Percentiles rank a stretch among this genome's conserved stretches.
Evolutionary conservation across 1,140 invertebrate genomes (phyloP).

Genomic region (Bathynomus jamesi): DNA sequence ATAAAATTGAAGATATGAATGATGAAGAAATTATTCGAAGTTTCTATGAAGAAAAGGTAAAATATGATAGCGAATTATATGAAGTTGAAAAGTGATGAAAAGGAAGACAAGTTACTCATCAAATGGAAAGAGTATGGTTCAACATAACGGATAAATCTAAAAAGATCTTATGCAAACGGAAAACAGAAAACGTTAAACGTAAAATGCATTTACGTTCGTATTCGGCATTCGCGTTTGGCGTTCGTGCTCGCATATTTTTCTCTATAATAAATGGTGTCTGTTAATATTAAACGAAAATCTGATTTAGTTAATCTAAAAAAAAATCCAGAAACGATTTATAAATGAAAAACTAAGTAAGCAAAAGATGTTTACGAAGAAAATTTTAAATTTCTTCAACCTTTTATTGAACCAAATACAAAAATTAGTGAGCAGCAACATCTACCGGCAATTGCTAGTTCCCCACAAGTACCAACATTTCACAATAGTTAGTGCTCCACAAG

Average conservation of each 20-base stretch:
- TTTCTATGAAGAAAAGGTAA: conserved; percentile 10
- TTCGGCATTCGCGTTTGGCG: neutral
- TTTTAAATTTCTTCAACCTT: neutral
- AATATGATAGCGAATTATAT: conserved; percentile 1
- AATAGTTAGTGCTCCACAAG: neutral
- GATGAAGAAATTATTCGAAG: conserved; percentile 21
- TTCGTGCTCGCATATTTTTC: no score
- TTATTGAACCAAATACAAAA: neutral
- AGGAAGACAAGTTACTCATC: neutral
- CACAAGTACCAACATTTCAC: neutral
- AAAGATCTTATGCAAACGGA: no score
- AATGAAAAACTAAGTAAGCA: neutral
- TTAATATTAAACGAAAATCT: neutral
- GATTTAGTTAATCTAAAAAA: conserved; percentile 12
- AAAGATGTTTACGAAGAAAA: neutral
- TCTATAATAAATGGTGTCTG: neutral
- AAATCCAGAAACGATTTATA: neutral
- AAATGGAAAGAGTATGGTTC: conserved; percentile 5
- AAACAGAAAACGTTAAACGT: neutral
- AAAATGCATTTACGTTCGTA: neutral
- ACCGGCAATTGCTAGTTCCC: no score
- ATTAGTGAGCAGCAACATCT: neutral
- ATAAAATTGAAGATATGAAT: conserved; percentile 25
- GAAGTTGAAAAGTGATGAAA: conserved; percentile 16
- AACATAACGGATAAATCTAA: no score